A percentile compares a stretch with the other conserved stretches of the same genome.
Conservation (phyloP, 2,797 vertebrate species). For the Falco novaeseelandiae region DNA sequence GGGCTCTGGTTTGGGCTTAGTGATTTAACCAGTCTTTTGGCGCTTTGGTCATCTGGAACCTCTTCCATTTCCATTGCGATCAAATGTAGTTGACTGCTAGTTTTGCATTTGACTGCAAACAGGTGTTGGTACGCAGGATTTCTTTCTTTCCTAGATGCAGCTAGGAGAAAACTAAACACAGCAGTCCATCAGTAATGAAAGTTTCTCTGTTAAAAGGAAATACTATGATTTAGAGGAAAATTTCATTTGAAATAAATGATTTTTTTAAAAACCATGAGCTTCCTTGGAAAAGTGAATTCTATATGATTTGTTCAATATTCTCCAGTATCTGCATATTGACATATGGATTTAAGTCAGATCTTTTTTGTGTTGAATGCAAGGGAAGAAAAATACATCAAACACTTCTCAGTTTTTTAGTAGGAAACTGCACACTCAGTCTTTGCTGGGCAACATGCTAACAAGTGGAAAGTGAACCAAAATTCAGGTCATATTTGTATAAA, state of each 20-base stretch:
- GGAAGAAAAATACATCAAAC: background rate
- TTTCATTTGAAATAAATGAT: constrained; percentile 29
- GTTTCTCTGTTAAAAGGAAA: background rate
- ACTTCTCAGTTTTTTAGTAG: background rate
- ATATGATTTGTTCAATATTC: background rate
- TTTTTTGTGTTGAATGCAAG: background rate
- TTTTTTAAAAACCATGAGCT: constrained; percentile 10
- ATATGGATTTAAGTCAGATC: background rate
- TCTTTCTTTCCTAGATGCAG: background rate
- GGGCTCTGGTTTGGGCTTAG: background rate
- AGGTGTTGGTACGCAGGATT: background rate
- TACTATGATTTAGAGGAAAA: constrained; percentile 18
- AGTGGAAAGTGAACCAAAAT: background rate
- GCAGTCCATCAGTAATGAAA: background rate
- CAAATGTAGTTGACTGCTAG: background rate
- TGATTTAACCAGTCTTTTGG: background rate
- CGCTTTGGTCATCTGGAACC: background rate
- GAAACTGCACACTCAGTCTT: background rate
- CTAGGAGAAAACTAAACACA: background rate
- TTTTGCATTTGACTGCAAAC: background rate
- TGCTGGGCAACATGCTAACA: background rate
- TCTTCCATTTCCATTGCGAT: background rate
- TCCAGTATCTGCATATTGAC: background rate
- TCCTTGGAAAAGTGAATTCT: background rate
- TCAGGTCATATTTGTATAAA: constrained; percentile 16